phyloP scores from a whole-genome alignment of 2,888 invertebrate genomes.

The Meteorus cinctellus region DNA sequence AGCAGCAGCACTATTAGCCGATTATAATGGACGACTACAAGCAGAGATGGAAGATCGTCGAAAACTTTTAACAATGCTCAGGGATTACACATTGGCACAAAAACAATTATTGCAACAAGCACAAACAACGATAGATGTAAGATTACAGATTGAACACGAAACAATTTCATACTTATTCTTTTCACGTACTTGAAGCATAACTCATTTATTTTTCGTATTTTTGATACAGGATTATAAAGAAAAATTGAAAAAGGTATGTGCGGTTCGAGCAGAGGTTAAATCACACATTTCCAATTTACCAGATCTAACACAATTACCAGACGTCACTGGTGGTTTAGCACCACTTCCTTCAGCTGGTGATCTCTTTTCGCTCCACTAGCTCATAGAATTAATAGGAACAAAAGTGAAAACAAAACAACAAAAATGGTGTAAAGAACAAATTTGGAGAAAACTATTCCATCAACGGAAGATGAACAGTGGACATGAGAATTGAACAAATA shows the following conservation, averaged over 20 bases:
- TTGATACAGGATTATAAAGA: conserved; percentile 89
- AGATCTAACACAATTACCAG: conserved; percentile 92
- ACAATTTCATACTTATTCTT: background rate
- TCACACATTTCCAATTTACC: conserved; percentile 95
- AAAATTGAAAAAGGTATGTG: conserved; percentile 89
- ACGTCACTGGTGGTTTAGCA: conserved; percentile 93
- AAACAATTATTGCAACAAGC: conserved; percentile 89
- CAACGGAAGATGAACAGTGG: conserved; percentile 10
- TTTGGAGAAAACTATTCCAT: conserved; percentile 9
- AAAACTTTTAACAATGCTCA: conserved; percentile 88
- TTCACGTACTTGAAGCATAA: background rate
- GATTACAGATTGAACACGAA: conserved; percentile 18
- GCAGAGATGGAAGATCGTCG: conserved; percentile 93
- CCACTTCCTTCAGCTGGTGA: conserved; percentile 97
- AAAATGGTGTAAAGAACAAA: conserved; percentile 26
- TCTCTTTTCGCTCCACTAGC: conserved; percentile 84
- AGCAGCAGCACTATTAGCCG: conserved; percentile 88
- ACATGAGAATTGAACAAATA: background rate
- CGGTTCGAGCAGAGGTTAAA: conserved; percentile 90
- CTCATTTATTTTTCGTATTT: background rate
- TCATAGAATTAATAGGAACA: conserved; percentile 19
- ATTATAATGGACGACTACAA: conserved; percentile 90
- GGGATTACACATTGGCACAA: conserved; percentile 91
- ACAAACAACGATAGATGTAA: conserved; percentile 90
- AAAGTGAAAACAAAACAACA: background rate